Percentiles rank a stretch among this genome's conserved stretches.
These are phyloP conservation scores for Platalea minor DNA, from an alignment of 2,797 vertebrate species.

Conservation along the genomic window DNA sequence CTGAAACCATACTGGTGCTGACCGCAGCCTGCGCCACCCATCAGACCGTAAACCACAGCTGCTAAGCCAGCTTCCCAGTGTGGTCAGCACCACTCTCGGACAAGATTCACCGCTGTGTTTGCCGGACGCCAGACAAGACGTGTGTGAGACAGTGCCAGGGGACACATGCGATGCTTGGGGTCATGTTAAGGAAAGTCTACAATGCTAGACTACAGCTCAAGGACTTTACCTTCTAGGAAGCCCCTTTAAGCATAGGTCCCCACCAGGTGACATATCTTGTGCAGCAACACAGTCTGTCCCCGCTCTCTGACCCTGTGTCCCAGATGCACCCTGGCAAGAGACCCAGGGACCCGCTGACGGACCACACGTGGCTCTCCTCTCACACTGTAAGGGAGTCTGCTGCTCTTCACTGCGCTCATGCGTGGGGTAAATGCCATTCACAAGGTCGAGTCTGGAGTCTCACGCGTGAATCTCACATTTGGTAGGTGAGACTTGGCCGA, in stretches of 20 bases:
- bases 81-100: accelerated
- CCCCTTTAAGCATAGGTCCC: background rate
- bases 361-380: background rate
- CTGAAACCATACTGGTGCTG: background rate
- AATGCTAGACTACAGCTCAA: background rate
- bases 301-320: background rate
- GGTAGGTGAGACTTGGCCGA: accelerated
- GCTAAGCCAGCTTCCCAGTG: background rate
- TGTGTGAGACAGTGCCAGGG: background rate
- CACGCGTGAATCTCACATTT: accelerated
- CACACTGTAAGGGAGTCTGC: accelerated
- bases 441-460: accelerated
- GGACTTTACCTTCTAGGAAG: background rate
- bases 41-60: background rate
- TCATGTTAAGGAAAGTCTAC: background rate
- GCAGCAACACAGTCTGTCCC: background rate
- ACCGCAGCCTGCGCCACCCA: background rate
- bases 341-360: background rate
- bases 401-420: accelerated
- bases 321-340: background rate
- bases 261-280: too few species aligned
- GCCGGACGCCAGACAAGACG: accelerated
- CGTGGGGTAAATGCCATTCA: accelerated
- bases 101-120: background rate
- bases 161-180: background rate